Evolutionary conservation across 2,797 vertebrate genomes (phyloP).

Genomic region (Aphelocoma californica): DNA sequence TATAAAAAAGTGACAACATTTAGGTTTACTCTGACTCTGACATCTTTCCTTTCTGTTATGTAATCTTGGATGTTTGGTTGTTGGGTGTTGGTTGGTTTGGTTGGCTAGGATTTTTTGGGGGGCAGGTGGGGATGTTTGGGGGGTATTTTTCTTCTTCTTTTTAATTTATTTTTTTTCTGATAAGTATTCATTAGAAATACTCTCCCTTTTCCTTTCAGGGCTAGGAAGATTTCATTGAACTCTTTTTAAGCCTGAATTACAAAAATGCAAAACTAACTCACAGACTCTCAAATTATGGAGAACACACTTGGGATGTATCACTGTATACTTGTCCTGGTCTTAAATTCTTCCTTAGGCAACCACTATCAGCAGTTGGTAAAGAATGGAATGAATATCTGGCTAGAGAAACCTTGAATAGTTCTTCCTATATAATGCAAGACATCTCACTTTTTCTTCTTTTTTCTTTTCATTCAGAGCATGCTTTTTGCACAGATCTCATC

Average conservation of each 20-base stretch:
- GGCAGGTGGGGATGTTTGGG: accelerated
- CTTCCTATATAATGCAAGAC: background rate
- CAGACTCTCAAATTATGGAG: background rate
- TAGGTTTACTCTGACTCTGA: background rate
- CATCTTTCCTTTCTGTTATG: background rate
- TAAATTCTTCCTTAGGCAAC: background rate
- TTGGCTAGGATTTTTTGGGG: accelerated
- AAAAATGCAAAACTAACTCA: background rate
- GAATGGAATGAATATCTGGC: background rate
- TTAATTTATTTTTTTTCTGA: no score
- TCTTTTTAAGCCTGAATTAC: background rate
- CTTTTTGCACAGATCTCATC: background rate
- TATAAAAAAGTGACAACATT: background rate
- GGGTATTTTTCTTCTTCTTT: accelerated
- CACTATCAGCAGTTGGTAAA: background rate
- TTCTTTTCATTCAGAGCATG: background rate
- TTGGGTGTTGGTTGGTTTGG: background rate
- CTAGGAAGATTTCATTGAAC: background rate
- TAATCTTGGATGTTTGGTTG: background rate
- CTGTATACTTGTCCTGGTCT: background rate
- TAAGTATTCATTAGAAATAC: background rate
- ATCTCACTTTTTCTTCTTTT: background rate
- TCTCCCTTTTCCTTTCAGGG: background rate
- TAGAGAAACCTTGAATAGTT: background rate
- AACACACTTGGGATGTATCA: background rate